Base-by-base conservation (phyloP, 2,888 invertebrate species). In the Notodonta dromedarius region DNA sequence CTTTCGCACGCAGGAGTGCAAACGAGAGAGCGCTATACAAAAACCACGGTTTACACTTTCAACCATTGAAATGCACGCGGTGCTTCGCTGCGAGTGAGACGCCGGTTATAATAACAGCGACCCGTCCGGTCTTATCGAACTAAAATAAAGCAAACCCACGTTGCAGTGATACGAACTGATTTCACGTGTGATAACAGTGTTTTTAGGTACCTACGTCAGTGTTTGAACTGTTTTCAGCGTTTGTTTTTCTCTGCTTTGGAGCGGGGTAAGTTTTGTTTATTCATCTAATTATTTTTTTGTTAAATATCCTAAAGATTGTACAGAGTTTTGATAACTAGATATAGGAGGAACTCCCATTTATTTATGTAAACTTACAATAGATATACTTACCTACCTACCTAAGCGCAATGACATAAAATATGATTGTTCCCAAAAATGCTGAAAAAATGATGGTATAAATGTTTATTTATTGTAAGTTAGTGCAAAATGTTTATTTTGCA, bases 11-110 rank as follows among this genome's bases (percentile, higher is more conserved):
- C 70, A 67, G 71, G 68, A 54, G 84, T 67, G 72, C 62, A 77
- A 91, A 78, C 79, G 90, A 91, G 92, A 90, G 75, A 76, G 85
- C 85, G 87, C 88, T 90, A 92, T 90, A 93, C 93, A 93, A 93
- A 93, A 92, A 93, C 91, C 89, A 85, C 87, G 85, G 91, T 87
- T 87, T 90, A 91, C 85, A 92, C 93, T 91, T 93, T 92, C 93
- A 91, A 91, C 92, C 87, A 87, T 90, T 88, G 92, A 92, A 90
- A 91, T 89, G 91, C 90, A 91, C 89, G 91, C 91, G 89, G 87
- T 88, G 87, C 90, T 85, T 84, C 87, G 87, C 80, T 77, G 85
- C 82, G 88, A 87, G 82, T 79, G 85, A 89, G 86, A 84, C 88
- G 90, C 89, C 86, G 89, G 86, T 88, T 86, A 82, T 85, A 84